Conservation (phyloP, 2,113 vertebrate species). For the Mionectes macconnelli region DNA sequence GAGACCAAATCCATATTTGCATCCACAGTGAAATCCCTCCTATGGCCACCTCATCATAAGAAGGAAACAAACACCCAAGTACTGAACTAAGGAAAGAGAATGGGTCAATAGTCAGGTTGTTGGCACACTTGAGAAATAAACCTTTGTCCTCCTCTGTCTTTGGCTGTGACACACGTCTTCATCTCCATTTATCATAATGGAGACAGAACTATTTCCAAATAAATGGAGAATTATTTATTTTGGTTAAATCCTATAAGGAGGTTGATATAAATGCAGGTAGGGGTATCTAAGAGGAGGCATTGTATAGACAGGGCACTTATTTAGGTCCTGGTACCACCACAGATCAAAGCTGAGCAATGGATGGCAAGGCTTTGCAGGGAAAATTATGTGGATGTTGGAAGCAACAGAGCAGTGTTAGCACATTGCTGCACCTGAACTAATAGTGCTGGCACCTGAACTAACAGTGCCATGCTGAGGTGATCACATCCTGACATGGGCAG, state of each 20-base stretch:
- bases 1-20: not conserved
- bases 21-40: not conserved
- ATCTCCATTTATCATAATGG: not conserved
- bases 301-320: not conserved
- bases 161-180: not conserved
- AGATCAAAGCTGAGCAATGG: not conserved
- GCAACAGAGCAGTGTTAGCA: not conserved
- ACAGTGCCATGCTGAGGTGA: slow-evolving; percentile 39
- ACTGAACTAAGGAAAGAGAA: not conserved
- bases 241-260: not conserved
- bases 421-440: slow-evolving; percentile 48
- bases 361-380: not conserved
- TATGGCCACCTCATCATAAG: not conserved
- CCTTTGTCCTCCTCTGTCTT: not conserved
- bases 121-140: not conserved
- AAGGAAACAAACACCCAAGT: not conserved
- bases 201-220: not conserved
- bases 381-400: slow-evolving; percentile 17
- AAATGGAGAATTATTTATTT: not conserved
- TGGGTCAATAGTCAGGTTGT: not conserved
- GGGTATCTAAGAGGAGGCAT: not conserved
- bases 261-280: not conserved
- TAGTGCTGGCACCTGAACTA: slow-evolving; percentile 40
- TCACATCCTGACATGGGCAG: not conserved
- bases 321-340: not conserved